A percentile compares a stretch with the other conserved stretches of the same genome.
phyloP scores from a whole-genome alignment of 1,140 invertebrate genomes.

The Phenacoccus solenopsis region DNA sequence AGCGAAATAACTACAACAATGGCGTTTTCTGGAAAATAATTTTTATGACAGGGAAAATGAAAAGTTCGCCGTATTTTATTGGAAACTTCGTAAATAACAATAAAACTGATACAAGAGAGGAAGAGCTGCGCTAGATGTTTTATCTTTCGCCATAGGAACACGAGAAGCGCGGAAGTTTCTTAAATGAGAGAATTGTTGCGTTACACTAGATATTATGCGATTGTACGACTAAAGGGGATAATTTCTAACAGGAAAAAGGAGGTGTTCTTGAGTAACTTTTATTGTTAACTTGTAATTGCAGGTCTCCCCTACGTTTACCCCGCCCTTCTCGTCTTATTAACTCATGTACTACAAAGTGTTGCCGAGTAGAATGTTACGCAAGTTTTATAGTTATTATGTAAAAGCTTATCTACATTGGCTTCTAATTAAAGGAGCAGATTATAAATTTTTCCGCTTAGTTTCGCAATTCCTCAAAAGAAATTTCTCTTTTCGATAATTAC shows the following conservation, averaged over 20 bases:
- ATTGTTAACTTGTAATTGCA: background rate
- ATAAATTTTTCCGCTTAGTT: background rate
- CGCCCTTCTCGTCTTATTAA: background rate
- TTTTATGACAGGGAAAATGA: too few species aligned
- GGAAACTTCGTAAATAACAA: too few species aligned
- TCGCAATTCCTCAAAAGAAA: background rate
- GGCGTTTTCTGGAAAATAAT: too few species aligned
- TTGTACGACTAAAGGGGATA: conserved; percentile 1
- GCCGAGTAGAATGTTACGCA: background rate
- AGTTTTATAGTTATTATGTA: background rate
- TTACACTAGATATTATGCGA: conserved; percentile 2
- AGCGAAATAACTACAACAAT: too few species aligned
- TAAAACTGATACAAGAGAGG: too few species aligned
- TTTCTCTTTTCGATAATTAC: too few species aligned
- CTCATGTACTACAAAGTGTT: background rate
- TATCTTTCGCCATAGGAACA: too few species aligned
- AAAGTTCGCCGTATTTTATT: too few species aligned
- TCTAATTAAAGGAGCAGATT: background rate
- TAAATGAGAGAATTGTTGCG: too few species aligned
- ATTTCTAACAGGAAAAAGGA: background rate
- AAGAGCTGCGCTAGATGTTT: too few species aligned
- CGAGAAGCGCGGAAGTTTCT: too few species aligned
- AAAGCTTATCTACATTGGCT: conserved; percentile 1
- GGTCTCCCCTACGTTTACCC: background rate
- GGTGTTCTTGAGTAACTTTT: background rate